Evolutionary conservation across 1,140 invertebrate species (phyloP), one percentile per base, ranked within the genome.

Genomic region (Drosophila sulfurigaster): DNA sequence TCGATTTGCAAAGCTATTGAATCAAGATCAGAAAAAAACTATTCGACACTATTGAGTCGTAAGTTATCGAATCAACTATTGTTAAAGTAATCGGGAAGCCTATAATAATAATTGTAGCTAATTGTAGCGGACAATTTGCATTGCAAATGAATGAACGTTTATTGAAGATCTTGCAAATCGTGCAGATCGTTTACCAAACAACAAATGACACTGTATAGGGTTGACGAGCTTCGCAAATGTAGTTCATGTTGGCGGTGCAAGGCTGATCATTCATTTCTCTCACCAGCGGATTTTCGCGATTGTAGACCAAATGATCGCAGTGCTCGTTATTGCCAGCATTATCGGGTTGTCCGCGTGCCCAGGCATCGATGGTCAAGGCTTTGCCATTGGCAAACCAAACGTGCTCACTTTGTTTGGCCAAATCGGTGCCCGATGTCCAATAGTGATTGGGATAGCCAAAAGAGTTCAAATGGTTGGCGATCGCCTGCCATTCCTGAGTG

Each of bases 131-230:
- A 25, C 20, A 25, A 25, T 25, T 4, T 25, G 20, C 20, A 32
- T 8, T 32, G 32, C 32, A 32, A 32, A 32, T 25, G 20, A 25
- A 25, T 25, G 0, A 25, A 25, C 20, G 20, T 25, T 25, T 13
- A 5, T 25, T 11, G 0, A 25, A n/a, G 16, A n/a, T n/a, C n/a
- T n/a, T n/a, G n/a, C n/a, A n/a, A n/a, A n/a, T n/a, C n/a, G n/a
- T n/a, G n/a, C 20, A 28, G 10, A 7, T 51, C 2, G n/a, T 56
- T 56, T 57, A 57, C 54, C 54, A 57, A 3, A 57, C 54, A 20
- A 57, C 35, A 20, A 57, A 57, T 3, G 54, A 57, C 0, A 20
- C 32, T 41, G 52, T 56, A 1, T 35, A 38, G 13, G 52, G 52
- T 8, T 52, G 51, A 13, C 32, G 52, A 1, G 32, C 30, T 16